These are phyloP conservation scores for Hyperoplus immaculatus DNA, from an alignment of 2,797 vertebrate species.

Conservation along the genomic window DNA sequence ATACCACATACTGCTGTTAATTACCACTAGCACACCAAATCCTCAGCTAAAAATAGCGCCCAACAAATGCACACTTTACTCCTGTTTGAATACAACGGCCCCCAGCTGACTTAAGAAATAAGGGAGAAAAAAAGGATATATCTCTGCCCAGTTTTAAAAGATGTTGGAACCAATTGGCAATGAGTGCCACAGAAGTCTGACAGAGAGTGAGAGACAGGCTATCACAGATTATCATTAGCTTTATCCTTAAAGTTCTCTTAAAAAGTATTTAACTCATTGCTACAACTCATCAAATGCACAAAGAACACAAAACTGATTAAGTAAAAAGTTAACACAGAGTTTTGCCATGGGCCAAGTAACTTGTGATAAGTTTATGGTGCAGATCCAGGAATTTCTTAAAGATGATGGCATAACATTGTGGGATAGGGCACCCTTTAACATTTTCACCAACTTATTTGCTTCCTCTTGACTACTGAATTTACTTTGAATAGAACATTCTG, in stretches of 20 bases:
- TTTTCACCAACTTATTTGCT: slow-evolving; percentile 18
- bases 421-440: neutral
- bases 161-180: neutral
- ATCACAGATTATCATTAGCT: neutral
- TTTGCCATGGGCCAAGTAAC: neutral
- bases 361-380: slow-evolving; percentile 1
- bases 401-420: neutral
- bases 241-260: slow-evolving; percentile 11
- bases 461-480: slow-evolving; percentile 3
- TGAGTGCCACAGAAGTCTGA: neutral
- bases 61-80: neutral
- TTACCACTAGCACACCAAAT: slow-evolving; percentile 1
- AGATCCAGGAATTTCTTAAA: slow-evolving; percentile 1
- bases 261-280: neutral
- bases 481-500: neutral
- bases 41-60: neutral
- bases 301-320: neutral
- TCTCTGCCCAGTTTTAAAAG: neutral
- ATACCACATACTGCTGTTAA: neutral
- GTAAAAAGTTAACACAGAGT: neutral
- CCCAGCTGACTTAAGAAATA: neutral
- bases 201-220: neutral
- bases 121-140: too few species aligned
- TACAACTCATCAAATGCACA: neutral
- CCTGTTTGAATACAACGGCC: neutral